phyloP scores from a whole-genome alignment of 2,113 vertebrate genomes.

The Urocolius indicus region DNA sequence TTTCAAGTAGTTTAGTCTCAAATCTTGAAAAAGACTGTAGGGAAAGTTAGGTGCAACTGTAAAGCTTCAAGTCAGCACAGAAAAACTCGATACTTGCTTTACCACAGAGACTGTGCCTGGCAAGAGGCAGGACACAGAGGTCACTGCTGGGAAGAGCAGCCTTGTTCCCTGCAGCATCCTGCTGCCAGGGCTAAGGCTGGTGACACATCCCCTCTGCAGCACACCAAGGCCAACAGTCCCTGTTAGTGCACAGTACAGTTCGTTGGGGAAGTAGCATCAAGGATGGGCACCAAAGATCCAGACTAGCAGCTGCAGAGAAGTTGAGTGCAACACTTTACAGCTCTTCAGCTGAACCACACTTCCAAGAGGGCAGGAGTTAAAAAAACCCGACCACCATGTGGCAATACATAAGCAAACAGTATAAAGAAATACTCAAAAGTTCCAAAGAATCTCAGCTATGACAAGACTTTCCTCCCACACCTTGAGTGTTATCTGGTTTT shows the following conservation, averaged over 20 bases:
- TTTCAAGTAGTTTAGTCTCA: background rate
- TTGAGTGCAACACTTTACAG: background rate
- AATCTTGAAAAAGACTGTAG: background rate
- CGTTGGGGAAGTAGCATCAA: background rate
- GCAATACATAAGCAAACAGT: background rate
- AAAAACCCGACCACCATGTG: background rate
- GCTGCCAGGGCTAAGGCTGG: background rate
- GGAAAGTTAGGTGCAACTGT: background rate
- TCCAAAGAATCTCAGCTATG: background rate
- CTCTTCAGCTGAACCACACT: background rate
- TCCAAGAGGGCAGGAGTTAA: background rate
- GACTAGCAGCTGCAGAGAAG: background rate
- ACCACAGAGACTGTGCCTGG: background rate
- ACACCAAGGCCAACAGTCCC: background rate
- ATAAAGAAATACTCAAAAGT: background rate
- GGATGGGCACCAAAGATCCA: background rate
- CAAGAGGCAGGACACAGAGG: background rate
- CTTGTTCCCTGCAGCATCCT: too few relatives aligned
- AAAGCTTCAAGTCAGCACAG: background rate
- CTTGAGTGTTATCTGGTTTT: background rate
- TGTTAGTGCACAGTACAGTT: fast-evolving
- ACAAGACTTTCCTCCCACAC: background rate
- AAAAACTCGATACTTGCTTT: background rate
- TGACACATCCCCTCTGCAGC: background rate
- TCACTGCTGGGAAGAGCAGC: background rate